phyloP scores from a whole-genome alignment of 2,888 invertebrate genomes.

The Pyrrhosoma nymphula region DNA sequence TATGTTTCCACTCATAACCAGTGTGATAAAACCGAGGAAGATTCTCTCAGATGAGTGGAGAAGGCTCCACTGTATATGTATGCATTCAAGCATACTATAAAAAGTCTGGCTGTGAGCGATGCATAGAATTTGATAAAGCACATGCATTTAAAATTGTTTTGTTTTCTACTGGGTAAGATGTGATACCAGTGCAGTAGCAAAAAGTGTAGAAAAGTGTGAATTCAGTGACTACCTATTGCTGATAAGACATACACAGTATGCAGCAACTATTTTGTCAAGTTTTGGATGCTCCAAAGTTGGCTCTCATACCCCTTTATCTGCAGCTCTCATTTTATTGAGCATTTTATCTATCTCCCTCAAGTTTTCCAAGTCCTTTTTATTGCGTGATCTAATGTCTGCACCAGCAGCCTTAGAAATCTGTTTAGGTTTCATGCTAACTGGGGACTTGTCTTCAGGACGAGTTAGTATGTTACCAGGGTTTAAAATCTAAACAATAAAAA shows the following conservation, averaged over 20 bases:
- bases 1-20: too few relatives aligned
- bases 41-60: too few relatives aligned
- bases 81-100: neutral
- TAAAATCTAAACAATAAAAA: slow-evolving; percentile 21
- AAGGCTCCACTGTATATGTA: too few relatives aligned
- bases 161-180: neutral
- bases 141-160: neutral
- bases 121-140: neutral
- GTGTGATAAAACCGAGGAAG: too few relatives aligned
- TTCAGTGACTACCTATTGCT: neutral
- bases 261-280: neutral
- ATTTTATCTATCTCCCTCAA: slow-evolving; percentile 1
- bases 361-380: slow-evolving; percentile 33
- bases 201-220: neutral
- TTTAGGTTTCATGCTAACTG: slow-evolving; percentile 2
- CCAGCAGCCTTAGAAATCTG: neutral
- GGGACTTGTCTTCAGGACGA: neutral
- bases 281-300: neutral
- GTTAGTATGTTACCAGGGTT: neutral
- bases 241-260: slow-evolving; percentile 13
- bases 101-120: neutral
- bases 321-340: slow-evolving; percentile 41
- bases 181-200: neutral
- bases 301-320: slow-evolving; percentile 53
- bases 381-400: slow-evolving; percentile 38